Conservation (phyloP, 2,888 invertebrate genomes). For the Desoria tigrina region DNA sequence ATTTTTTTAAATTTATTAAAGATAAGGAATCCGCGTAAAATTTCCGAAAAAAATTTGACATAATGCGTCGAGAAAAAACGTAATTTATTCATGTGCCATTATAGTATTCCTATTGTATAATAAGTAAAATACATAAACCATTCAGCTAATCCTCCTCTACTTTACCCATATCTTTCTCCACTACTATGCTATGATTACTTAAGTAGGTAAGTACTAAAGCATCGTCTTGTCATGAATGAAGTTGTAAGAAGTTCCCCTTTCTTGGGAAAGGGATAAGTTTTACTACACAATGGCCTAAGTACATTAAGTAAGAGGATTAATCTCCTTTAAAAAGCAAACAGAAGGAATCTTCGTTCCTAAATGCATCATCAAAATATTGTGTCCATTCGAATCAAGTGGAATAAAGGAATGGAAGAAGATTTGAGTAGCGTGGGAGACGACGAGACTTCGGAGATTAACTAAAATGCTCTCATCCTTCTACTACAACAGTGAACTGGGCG, state of each 20-base stretch:
- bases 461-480: constrained; percentile 1
- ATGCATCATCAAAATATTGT: constrained; percentile 7
- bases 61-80: too few relatives aligned
- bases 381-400: not conserved
- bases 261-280: not conserved
- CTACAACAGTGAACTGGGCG: not conserved
- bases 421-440: constrained; percentile 29
- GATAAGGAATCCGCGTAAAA: too few relatives aligned
- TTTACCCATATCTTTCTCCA: too few relatives aligned
- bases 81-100: too few relatives aligned
- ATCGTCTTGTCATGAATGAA: constrained; percentile 1
- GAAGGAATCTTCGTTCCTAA: not conserved
- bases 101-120: too few relatives aligned
- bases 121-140: too few relatives aligned
- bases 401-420: not conserved
- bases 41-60: too few relatives aligned
- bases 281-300: not conserved
- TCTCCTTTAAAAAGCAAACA: not conserved
- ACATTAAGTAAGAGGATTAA: constrained; percentile 7
- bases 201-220: too few relatives aligned
- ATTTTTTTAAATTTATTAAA: too few relatives aligned
- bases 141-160: too few relatives aligned
- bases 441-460: not conserved
- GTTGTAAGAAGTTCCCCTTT: not conserved
- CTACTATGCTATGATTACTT: too few relatives aligned